Conservation (phyloP, 2,888 invertebrate species). For the Muscina levida region DNA sequence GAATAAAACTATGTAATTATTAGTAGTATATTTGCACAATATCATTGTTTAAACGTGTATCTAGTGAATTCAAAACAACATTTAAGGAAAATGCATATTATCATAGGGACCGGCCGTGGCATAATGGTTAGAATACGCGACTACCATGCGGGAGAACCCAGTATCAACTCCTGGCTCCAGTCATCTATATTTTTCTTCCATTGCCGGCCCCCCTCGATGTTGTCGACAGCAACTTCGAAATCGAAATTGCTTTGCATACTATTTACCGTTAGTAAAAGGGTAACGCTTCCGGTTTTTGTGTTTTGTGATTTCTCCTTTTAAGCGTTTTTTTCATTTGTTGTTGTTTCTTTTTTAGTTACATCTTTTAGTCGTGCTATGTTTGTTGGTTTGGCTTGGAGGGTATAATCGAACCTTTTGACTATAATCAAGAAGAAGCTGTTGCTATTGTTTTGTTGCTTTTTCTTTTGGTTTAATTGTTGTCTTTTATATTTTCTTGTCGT, state of each 20-base stretch:
- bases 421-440: conserved; percentile 14
- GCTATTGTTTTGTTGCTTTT: conserved; percentile 45
- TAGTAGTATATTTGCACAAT: too few species aligned
- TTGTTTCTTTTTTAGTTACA: conserved; percentile 25
- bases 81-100: too few species aligned
- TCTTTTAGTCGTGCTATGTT: conserved; percentile 36
- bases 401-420: conserved; percentile 17
- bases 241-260: not conserved
- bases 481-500: conserved; percentile 56
- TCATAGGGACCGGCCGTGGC: too few species aligned
- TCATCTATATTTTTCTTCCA: too few species aligned
- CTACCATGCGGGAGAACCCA: too few species aligned
- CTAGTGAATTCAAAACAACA: too few species aligned
- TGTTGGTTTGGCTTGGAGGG: conserved; percentile 37
- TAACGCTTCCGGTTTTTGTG: conserved; percentile 63
- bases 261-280: conserved; percentile 62
- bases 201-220: too few species aligned
- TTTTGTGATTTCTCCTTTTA: conserved; percentile 48
- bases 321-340: conserved; percentile 2
- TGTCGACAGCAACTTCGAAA: too few species aligned
- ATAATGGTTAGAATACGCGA: too few species aligned
- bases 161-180: too few species aligned
- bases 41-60: too few species aligned
- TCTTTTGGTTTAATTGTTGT: conserved; percentile 58
- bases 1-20: too few species aligned